These are phyloP conservation scores for Microtus ochrogaster DNA, from an alignment of 2,113 vertebrate species.

Conservation along the genomic window DNA sequence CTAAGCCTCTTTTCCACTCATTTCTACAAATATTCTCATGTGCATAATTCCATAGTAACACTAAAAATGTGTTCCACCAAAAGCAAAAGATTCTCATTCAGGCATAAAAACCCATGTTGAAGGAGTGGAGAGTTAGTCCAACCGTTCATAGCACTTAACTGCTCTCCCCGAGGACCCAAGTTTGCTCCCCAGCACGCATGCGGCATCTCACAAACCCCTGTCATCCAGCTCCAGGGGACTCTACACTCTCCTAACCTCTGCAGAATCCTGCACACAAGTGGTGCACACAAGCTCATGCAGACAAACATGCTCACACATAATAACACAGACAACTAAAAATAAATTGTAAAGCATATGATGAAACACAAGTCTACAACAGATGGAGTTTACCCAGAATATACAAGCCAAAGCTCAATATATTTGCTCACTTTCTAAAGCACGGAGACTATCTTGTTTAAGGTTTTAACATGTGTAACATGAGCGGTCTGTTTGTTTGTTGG, in stretches of 20 bases:
- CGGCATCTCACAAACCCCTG: background rate
- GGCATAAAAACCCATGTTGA: background rate
- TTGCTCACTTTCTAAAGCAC: background rate
- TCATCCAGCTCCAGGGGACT: background rate
- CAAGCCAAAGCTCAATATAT: slow-evolving; percentile 7
- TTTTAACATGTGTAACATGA: background rate
- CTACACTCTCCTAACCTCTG: background rate
- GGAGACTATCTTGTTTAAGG: background rate
- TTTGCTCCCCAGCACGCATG: background rate
- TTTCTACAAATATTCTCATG: background rate
- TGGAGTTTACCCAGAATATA: background rate
- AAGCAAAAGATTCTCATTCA: slow-evolving; percentile 4
- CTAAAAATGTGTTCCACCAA: background rate
- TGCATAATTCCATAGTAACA: background rate
- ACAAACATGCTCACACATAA: background rate
- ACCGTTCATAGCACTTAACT: background rate
- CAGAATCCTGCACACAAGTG: background rate
- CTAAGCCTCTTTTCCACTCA: background rate
- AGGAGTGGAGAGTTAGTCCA: background rate
- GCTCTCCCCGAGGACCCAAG: background rate
- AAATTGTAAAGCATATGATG: background rate
- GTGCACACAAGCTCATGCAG: background rate
- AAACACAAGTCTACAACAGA: background rate
- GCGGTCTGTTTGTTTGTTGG: too few relatives aligned
- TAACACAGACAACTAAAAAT: background rate